These are phyloP conservation scores for Amblyopsis hoosieri DNA, from an alignment of 2,797 vertebrate genomes.

Conservation along the genomic window DNA sequence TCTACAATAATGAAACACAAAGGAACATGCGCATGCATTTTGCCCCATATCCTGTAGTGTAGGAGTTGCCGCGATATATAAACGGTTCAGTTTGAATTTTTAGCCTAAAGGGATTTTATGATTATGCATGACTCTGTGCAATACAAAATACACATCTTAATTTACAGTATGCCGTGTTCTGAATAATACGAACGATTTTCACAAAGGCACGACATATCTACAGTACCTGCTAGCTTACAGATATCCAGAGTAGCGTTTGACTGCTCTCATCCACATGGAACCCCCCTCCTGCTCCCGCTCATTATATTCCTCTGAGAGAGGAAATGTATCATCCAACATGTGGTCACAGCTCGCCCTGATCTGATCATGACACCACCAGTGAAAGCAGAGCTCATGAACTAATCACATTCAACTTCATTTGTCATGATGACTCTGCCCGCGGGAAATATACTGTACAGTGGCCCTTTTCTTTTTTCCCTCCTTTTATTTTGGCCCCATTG, in stretches of 20 bases:
- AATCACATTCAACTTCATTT: conserved; percentile 72
- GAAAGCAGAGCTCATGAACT: conserved; percentile 72
- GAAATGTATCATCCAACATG: conserved; percentile 73
- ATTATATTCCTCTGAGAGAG: conserved; percentile 77
- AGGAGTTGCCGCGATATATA: no score
- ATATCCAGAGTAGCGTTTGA: conserved; percentile 43
- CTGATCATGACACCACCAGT: conserved; percentile 63
- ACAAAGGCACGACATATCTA: conserved; percentile 20
- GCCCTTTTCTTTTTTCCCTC: no score
- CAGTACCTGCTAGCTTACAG: conserved; percentile 16
- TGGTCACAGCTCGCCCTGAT: conserved; percentile 64
- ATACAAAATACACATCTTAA: no score
- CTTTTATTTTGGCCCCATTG: conserved; percentile 59
- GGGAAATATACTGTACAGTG: conserved; percentile 59
- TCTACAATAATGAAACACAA: conserved; percentile 88
- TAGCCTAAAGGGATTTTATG: no score
- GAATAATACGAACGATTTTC: not conserved
- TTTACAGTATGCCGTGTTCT: no score
- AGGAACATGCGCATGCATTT: no score
- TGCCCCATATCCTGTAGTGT: no score
- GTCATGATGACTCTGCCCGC: conserved; percentile 66
- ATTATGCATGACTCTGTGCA: no score
- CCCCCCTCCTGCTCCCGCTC: conserved; percentile 30
- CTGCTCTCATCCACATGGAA: conserved; percentile 31
- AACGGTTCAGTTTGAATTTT: no score